Percentiles rank a stretch among this genome's conserved stretches.
phyloP scores from a whole-genome alignment of 2,797 vertebrate species.

The Phalanger gymnotis region DNA sequence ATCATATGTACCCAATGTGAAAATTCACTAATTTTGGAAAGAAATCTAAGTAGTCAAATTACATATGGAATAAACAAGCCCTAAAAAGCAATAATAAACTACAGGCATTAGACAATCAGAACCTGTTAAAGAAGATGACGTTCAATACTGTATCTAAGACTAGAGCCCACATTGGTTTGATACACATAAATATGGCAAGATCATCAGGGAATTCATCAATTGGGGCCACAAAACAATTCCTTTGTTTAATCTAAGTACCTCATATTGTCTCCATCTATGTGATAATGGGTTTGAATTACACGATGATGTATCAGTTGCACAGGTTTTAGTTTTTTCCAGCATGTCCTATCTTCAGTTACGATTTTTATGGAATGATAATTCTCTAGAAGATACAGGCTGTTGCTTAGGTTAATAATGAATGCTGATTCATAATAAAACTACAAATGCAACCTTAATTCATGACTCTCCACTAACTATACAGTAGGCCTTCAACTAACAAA shows the following conservation, averaged over 20 bases:
- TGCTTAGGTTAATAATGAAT: not conserved
- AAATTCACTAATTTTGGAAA: not conserved
- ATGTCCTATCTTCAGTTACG: not conserved
- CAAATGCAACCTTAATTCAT: not conserved
- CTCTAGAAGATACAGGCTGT: not conserved
- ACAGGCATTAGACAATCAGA: not conserved
- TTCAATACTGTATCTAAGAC: not conserved
- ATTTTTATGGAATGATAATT: not conserved
- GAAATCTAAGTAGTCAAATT: slow-evolving; percentile 23
- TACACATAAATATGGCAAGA: slow-evolving; percentile 1
- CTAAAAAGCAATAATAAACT: not conserved
- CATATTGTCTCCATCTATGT: not conserved
- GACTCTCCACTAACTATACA: not conserved
- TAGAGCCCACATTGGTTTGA: slow-evolving; percentile 9
- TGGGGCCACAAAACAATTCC: not conserved
- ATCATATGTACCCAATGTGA: not conserved
- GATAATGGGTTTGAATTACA: not conserved
- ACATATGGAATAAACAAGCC: slow-evolving; percentile 9
- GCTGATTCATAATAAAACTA: not conserved
- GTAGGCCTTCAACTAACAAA: not conserved
- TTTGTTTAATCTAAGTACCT: not conserved
- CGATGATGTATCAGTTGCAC: not conserved
- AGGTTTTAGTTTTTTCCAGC: not conserved
- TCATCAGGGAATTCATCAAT: not conserved
- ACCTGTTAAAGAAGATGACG: not conserved